phyloP scores from a whole-genome alignment of 1,140 invertebrate species.

The Meloidogyne hapla region DNA sequence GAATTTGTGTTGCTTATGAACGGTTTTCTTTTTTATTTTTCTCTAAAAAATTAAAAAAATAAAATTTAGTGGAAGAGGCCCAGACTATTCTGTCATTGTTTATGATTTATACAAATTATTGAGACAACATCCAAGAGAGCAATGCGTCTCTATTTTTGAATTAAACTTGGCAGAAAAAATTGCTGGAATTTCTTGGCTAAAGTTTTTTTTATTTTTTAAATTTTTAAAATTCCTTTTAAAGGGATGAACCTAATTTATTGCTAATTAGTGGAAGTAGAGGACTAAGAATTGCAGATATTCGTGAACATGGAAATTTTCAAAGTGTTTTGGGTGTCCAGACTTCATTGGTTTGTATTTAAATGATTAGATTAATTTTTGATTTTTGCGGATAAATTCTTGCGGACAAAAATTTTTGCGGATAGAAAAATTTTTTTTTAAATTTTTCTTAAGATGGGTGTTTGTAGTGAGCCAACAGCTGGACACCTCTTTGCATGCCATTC shows the following conservation, averaged over 20 bases:
- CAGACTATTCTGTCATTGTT: constrained; percentile 32
- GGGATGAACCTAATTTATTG: constrained; percentile 31
- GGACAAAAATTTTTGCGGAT: not conserved
- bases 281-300: constrained; percentile 32
- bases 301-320: constrained; percentile 34
- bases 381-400: not conserved
- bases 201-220: constrained; percentile 24
- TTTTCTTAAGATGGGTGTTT: constrained; percentile 20
- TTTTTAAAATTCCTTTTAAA: constrained; percentile 10
- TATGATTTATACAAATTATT: constrained; percentile 27
- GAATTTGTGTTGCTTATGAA: constrained; percentile 36
- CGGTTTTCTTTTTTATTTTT: constrained; percentile 7
- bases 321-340: constrained; percentile 18
- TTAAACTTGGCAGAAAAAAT: constrained; percentile 37
- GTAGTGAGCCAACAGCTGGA: constrained; percentile 30
- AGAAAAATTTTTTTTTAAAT: no score
- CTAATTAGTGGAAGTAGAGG: constrained; percentile 23
- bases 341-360: constrained; percentile 4
- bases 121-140: constrained; percentile 12
- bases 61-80: constrained; percentile 18
- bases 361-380: not conserved
- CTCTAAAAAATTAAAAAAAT: not conserved
- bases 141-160: constrained; percentile 28
- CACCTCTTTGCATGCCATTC: constrained; percentile 34
- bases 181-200: constrained; percentile 30